Evolutionary conservation across 2,113 vertebrate species (phyloP).

Genomic region (Eidolon helvum): DNA sequence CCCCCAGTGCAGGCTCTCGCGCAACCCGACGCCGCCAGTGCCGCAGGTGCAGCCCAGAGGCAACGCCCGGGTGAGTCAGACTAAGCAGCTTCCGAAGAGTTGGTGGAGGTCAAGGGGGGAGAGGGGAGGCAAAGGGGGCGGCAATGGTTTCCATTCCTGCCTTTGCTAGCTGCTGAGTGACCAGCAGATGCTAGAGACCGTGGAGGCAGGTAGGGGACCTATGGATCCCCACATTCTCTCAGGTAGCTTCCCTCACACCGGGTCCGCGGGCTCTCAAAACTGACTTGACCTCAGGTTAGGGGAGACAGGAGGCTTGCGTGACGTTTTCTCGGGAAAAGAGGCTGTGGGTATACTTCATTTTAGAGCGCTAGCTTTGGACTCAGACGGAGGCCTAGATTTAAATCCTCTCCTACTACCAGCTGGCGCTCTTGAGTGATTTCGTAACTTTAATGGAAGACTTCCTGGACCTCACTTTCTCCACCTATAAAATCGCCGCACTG

Average conservation of each 20-base stretch:
- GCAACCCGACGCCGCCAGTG: background rate
- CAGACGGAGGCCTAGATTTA: background rate
- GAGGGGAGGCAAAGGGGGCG: background rate
- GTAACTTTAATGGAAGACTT: background rate
- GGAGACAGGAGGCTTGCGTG: rapidly evolving
- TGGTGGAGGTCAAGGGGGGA: background rate
- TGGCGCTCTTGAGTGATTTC: background rate
- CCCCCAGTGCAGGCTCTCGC: background rate
- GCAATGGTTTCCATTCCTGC: background rate
- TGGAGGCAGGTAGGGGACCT: background rate
- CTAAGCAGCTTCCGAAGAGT: background rate
- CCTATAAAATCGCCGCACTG: too few species aligned
- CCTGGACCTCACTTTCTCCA: background rate
- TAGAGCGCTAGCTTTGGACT: background rate
- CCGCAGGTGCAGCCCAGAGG: slow-evolving; percentile 14
- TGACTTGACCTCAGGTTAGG: background rate
- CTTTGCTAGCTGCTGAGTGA: background rate
- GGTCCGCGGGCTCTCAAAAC: background rate
- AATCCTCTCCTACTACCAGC: background rate
- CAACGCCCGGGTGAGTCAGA: slow-evolving; percentile 55
- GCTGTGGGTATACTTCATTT: too few species aligned
- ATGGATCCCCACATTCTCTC: background rate
- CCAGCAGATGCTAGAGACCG: background rate
- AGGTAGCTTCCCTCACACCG: background rate
- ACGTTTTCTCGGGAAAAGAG: background rate